phyloP scores from a whole-genome alignment of 2,113 vertebrate species.

The Formicarius rufipectus region DNA sequence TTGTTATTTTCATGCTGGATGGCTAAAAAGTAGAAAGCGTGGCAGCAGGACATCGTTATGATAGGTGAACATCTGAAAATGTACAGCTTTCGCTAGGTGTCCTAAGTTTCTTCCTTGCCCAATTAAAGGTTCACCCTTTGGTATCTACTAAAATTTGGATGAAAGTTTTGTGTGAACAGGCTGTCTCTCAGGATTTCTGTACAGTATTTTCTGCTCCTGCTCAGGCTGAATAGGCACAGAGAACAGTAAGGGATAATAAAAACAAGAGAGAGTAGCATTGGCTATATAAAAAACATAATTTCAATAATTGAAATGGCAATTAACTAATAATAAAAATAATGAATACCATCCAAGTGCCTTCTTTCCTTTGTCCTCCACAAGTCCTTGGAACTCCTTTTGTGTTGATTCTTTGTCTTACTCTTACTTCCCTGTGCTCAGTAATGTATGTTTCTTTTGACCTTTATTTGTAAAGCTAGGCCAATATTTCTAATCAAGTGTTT shows the following conservation, averaged over 20 bases:
- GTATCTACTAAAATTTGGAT: slow-evolving; percentile 37
- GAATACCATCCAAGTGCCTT: neutral
- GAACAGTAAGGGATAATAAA: neutral
- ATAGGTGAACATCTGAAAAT: slow-evolving; percentile 9
- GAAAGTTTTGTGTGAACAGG: neutral
- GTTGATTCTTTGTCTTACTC: neutral
- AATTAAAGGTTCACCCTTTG: slow-evolving; percentile 30
- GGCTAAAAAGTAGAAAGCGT: neutral
- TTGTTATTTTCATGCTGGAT: slow-evolving; percentile 28
- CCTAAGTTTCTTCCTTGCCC: neutral
- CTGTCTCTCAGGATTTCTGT: neutral
- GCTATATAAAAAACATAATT: neutral
- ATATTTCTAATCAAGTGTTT: slow-evolving; percentile 64
- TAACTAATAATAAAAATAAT: neutral
- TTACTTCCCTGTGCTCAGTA: neutral
- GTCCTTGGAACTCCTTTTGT: neutral
- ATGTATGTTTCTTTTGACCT: slow-evolving; percentile 35
- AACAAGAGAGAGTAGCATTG: neutral
- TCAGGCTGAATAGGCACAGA: neutral
- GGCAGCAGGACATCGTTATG: slow-evolving; percentile 40
- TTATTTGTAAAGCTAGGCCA: slow-evolving; percentile 42
- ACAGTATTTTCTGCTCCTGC: neutral
- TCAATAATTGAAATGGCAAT: neutral
- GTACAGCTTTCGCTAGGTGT: neutral
- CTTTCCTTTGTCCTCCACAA: neutral